Evolutionary conservation across 1,140 invertebrate genomes (phyloP), one percentile per base, ranked within the genome.

Genomic region (Mactra quadrangularis): DNA sequence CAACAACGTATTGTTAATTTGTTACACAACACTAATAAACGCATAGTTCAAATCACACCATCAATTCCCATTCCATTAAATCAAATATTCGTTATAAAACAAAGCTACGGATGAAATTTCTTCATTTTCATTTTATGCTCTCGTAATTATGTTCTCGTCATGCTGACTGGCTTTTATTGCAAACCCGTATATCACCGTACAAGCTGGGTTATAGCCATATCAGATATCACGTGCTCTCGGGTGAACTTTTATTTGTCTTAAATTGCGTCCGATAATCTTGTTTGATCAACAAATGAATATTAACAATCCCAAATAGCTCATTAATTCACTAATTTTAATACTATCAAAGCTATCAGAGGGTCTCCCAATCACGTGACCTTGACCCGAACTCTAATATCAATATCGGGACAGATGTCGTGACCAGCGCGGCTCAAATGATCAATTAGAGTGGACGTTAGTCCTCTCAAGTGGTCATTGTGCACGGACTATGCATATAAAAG

Each of bases 241-340:
- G n/a, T 45, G 62, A 66, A 66, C 25, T 66, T 66, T 66, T 29
- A 66, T 66, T 66, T 29, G 22, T 47, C n/a, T 47, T 22, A 22
- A 66, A 47, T 45, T 41, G 62, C 19, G 0, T 19, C 22, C 9
- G 35, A 11, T 9, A 38, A 25, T 47, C 29, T 41, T 66, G 62
- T 66, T 66, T 66, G 41, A 66, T 66, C 62, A 66, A 66, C 62
- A 66, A 66, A 22, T 47, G 62, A 33, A 66, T 47, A 66, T 22
- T 45, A 45, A 66, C 41, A 66, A 38, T 19, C 62, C 62, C 17
- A 27, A 66, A 66, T 66, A 38, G 7, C 38, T 17, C 41, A 66
- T 66, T 66, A 66, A 66, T 66, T 17, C 38, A 13, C 19, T 19
- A 45, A 66, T 66, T 47, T 66, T 17, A 66, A 66, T 66, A 66